Percentiles rank a stretch among this genome's conserved stretches.
These are phyloP conservation scores for Charina bottae DNA, from an alignment of 2,113 vertebrate species.

Conservation along the genomic window DNA sequence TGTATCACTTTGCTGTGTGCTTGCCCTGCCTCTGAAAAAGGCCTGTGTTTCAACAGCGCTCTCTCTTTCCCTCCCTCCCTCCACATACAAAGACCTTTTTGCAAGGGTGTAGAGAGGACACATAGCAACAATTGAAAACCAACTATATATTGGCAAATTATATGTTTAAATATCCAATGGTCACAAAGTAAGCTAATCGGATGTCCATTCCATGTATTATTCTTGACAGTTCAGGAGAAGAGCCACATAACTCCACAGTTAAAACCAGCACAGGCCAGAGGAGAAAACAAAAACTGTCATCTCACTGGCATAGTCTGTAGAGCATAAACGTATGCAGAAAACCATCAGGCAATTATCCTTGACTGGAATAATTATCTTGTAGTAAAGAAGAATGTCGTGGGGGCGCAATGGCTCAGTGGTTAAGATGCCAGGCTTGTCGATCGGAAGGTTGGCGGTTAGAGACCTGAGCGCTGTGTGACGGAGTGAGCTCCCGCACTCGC, in stretches of 20 bases:
- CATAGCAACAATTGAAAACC: conserved; percentile 38
- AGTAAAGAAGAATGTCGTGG: conserved; percentile 44
- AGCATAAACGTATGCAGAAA: conserved; percentile 34
- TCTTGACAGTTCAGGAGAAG: conserved; percentile 39
- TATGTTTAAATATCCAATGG: conserved; percentile 58
- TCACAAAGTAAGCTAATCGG: conserved; percentile 45
- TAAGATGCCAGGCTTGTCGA: too few species aligned
- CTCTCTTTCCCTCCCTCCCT: neutral
- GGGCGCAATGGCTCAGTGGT: too few species aligned
- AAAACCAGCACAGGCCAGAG: conserved; percentile 29
- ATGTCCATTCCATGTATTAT: conserved; percentile 38
- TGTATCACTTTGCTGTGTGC: neutral
- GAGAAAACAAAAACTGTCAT: conserved; percentile 39
- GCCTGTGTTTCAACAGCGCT: neutral
- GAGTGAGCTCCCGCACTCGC: too few species aligned
- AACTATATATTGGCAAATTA: conserved; percentile 49
- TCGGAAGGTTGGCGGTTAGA: too few species aligned
- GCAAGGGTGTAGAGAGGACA: neutral
- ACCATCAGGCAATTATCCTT: conserved; percentile 41
- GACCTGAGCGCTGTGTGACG: too few species aligned
- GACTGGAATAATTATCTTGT: conserved; percentile 57
- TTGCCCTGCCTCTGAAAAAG: neutral
- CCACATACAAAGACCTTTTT: neutral
- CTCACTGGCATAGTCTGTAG: conserved; percentile 44
- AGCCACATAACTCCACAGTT: neutral